A percentile compares a stretch with the other conserved stretches of the same genome.
phyloP scores from a whole-genome alignment of 2,113 vertebrate species.

The Jacana jacana region DNA sequence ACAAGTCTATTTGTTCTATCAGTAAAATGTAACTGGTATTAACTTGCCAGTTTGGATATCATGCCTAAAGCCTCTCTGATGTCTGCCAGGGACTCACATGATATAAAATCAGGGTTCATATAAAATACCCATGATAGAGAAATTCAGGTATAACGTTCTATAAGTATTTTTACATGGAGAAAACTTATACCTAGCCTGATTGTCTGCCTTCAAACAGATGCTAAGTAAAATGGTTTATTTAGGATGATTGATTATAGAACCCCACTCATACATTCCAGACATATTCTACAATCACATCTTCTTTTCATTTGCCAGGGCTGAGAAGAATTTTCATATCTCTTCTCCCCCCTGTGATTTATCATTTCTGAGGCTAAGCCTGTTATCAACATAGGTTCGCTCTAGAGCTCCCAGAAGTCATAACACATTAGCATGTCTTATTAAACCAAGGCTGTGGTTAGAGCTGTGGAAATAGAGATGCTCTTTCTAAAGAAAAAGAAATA shows the following conservation, averaged over 20 bases:
- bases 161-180: not conserved
- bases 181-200: not conserved
- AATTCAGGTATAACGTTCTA: slow-evolving; percentile 2
- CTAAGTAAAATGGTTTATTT: slow-evolving; percentile 76
- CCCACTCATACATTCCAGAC: slow-evolving; percentile 64
- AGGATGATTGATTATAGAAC: slow-evolving; percentile 73
- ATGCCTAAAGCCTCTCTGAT: not conserved
- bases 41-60: not conserved
- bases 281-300: slow-evolving; percentile 75
- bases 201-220: slow-evolving; percentile 49
- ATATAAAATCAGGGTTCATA: not conserved
- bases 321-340: slow-evolving; percentile 76
- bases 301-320: slow-evolving; percentile 75
- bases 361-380: slow-evolving; percentile 72
- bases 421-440: slow-evolving; percentile 77
- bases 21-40: not conserved
- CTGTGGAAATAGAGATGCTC: slow-evolving; percentile 16
- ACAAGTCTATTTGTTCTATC: not conserved
- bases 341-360: slow-evolving; percentile 72
- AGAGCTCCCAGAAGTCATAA: slow-evolving; percentile 72
- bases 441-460: slow-evolving; percentile 64
- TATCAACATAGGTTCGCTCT: slow-evolving; percentile 73
- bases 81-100: not conserved
- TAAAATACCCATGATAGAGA: not conserved
- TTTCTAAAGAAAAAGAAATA: slow-evolving; percentile 38